These are phyloP conservation scores for Scaptomyza caliginosa DNA, from an alignment of 2,888 invertebrate genomes.

Conservation along the genomic window DNA sequence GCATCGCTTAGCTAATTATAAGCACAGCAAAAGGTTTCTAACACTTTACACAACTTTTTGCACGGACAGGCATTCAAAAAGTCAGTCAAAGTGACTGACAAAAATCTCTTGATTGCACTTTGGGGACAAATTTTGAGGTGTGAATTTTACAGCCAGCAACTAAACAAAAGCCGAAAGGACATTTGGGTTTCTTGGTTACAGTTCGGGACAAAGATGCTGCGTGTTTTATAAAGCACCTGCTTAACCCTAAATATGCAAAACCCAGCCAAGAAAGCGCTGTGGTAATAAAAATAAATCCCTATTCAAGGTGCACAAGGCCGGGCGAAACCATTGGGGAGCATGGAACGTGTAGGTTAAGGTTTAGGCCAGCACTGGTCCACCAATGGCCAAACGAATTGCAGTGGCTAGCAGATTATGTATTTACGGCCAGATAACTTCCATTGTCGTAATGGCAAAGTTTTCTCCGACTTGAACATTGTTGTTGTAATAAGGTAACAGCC, in stretches of 20 bases:
- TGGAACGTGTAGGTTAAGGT: neutral
- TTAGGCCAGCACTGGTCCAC: slow-evolving; percentile 1
- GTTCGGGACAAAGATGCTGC: slow-evolving; percentile 45
- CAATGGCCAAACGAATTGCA: slow-evolving; percentile 21
- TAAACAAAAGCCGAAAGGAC: slow-evolving; percentile 6
- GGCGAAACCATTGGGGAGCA: slow-evolving; percentile 46
- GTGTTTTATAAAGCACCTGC: slow-evolving; percentile 75
- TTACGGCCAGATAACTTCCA: slow-evolving; percentile 74
- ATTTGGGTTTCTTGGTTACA: slow-evolving; percentile 58
- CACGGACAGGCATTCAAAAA: neutral
- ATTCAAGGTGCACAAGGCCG: slow-evolving; percentile 59
- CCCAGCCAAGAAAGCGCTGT: slow-evolving; percentile 32
- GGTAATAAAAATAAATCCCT: slow-evolving; percentile 76
- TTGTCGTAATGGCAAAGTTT: slow-evolving; percentile 71
- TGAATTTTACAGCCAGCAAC: slow-evolving; percentile 58
- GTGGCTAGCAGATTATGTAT: slow-evolving; percentile 72
- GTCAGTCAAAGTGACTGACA: slow-evolving; percentile 44
- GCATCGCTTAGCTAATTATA: slow-evolving; percentile 68
- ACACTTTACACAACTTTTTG: slow-evolving; percentile 1
- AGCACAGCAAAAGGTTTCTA: slow-evolving; percentile 2
- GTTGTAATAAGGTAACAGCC: slow-evolving; percentile 69
- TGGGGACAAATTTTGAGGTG: slow-evolving; percentile 76
- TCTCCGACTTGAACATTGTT: slow-evolving; percentile 14
- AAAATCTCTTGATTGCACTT: slow-evolving; percentile 71
- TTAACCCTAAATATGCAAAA: slow-evolving; percentile 68